These are phyloP conservation scores for Phenacoccus solenopsis DNA, from an alignment of 1,140 invertebrate genomes.

Conservation along the genomic window DNA sequence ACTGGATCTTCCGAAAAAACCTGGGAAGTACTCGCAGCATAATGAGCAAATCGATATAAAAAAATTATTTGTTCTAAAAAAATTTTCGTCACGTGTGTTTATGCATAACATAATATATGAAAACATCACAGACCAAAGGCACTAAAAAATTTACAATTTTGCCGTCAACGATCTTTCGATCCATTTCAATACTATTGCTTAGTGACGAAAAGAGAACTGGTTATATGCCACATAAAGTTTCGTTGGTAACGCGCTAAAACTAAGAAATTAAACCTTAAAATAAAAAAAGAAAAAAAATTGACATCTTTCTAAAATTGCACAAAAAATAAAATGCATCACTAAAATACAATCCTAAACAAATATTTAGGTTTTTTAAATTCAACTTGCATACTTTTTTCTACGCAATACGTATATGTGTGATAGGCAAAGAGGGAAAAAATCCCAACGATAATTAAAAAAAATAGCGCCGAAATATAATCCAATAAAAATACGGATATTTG, in stretches of 20 bases:
- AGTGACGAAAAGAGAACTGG: neutral
- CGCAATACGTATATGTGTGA: neutral
- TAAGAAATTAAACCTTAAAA: neutral
- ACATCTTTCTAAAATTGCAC: neutral
- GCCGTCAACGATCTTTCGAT: neutral
- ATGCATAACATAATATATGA: neutral
- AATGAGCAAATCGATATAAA: neutral
- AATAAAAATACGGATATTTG: neutral
- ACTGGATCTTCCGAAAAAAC: neutral
- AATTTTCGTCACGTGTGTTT: neutral
- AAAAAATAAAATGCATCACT: neutral
- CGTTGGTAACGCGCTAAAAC: conserved; percentile 1
- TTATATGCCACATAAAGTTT: conserved; percentile 6
- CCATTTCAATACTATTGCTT: neutral
- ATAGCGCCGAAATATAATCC: too few relatives aligned
- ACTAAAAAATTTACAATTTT: neutral
- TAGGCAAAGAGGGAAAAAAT: neutral
- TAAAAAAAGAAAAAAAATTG: neutral
- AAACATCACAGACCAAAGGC: neutral
- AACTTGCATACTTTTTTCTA: too few relatives aligned
- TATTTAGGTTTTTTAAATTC: neutral
- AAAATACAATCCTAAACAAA: neutral
- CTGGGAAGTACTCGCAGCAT: neutral
- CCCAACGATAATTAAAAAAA: neutral
- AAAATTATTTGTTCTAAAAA: neutral